Evolutionary conservation across 2,113 vertebrate genomes (phyloP).

Genomic region (Chrysemys picta): DNA sequence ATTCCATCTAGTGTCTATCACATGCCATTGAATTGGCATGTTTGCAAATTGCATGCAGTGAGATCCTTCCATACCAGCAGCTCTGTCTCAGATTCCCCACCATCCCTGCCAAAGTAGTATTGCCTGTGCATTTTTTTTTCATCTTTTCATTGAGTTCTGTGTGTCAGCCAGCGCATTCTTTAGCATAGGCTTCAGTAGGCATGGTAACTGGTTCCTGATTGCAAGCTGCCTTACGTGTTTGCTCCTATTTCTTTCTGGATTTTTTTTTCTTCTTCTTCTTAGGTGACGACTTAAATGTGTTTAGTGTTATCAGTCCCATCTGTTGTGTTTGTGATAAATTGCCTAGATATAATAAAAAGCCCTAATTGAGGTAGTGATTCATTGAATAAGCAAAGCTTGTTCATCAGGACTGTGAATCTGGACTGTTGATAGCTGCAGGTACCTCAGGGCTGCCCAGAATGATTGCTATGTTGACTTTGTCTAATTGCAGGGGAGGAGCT

Average conservation of each 20-base stretch:
- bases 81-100: constrained; percentile 82
- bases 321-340: constrained; percentile 76
- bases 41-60: constrained; percentile 83
- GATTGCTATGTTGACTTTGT: constrained; percentile 93
- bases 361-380: constrained; percentile 77
- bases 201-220: constrained; percentile 83
- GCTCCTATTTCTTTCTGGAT: constrained; percentile 71
- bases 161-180: constrained; percentile 84
- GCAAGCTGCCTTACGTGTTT: constrained; percentile 74
- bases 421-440: constrained; percentile 84
- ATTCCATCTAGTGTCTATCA: constrained; percentile 81
- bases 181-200: constrained; percentile 81
- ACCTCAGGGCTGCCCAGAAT: constrained; percentile 83
- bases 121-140: constrained; percentile 83
- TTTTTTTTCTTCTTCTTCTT: constrained; percentile 11
- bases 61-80: constrained; percentile 78
- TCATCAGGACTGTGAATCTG: constrained; percentile 64
- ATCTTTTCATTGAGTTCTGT: constrained; percentile 84
- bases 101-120: constrained; percentile 78
- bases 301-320: constrained; percentile 79
- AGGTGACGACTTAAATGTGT: constrained; percentile 56
- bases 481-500: constrained; percentile 99
- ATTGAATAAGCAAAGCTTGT: constrained; percentile 73
- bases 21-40: constrained; percentile 82
- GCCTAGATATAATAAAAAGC: constrained; percentile 65